Evolutionary conservation across 2,113 vertebrate genomes (phyloP), one percentile per base, ranked within the genome.

Genomic region (Lontra canadensis): DNA sequence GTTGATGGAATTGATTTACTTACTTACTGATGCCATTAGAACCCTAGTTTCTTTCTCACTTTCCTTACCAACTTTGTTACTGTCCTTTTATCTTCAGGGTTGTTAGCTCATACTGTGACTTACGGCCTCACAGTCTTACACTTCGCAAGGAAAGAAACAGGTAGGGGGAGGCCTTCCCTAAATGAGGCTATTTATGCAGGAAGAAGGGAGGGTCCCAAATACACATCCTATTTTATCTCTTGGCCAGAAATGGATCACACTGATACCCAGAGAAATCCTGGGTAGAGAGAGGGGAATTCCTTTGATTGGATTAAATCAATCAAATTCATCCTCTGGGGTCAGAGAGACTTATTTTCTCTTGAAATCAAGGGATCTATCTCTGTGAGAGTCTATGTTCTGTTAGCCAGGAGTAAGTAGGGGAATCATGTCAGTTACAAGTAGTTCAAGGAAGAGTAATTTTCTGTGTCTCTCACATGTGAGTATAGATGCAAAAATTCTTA

Each of bases 381-480:
- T 29, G 44, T 42, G 88, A 71, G 4, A 88, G 15, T 59, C 18
- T 90, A 6, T 90, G 59, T 93, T 63, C 36, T 61, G 10, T 47
- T 88, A 59, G 15, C 63, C n/a, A 63, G 73, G 25, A 85, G 92
- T 85, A 76, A 59, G 76, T 36, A 65, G 18, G 39, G 42, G 13
- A 61, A 65, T 78, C 8, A 18, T 59, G n/a, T 52, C 20, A 79
- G 39, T 2, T 90, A 29, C 17, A 29, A 44, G 25, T 65, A 80
- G 31, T 65, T 90, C 42, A 93, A 93, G 42, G 79, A 71, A 83
- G 34, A 89, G 81, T 57, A 63, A 85, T 78, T 86, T 94, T 79
- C n/a, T 61, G 34, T 57, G 25, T 6, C 36, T 95, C 31, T 84
- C 80, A 71, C 10, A 67, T 95, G 29, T 20, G 17, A 82, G 9